phyloP scores from a whole-genome alignment of 2,888 invertebrate genomes.

The Podabrus alpinus region DNA sequence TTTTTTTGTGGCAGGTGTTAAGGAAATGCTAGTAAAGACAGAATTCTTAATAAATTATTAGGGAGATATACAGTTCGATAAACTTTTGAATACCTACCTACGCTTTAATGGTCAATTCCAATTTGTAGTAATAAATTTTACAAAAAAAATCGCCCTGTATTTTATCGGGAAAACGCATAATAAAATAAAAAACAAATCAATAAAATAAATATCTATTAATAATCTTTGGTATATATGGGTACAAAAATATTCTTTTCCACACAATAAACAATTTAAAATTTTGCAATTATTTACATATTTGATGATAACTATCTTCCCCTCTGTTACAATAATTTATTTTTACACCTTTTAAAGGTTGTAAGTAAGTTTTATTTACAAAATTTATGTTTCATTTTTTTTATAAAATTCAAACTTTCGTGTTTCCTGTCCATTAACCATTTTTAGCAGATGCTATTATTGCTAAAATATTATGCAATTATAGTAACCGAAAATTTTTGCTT shows the following conservation, averaged over 20 bases:
- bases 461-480: not conserved
- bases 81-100: constrained; percentile 9
- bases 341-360: not conserved
- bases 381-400: not conserved
- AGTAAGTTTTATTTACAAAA: not conserved
- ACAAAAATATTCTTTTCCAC: not conserved
- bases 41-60: constrained; percentile 18
- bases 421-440: not conserved
- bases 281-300: not conserved
- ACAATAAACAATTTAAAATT: not conserved
- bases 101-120: constrained; percentile 1
- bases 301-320: not conserved
- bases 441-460: not conserved
- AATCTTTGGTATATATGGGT: constrained; percentile 27
- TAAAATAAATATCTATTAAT: constrained; percentile 22
- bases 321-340: not conserved
- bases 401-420: not conserved
- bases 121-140: constrained; percentile 8
- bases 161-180: not conserved
- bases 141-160: not conserved
- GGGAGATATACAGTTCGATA: constrained; percentile 3
- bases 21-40: constrained; percentile 1
- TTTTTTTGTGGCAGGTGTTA: constrained; percentile 20
- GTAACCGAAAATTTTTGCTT: not conserved
- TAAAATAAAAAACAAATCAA: not conserved